Percentiles rank a stretch among this genome's conserved stretches.
These are phyloP conservation scores for Acleris laterana DNA, from an alignment of 2,888 invertebrate species.

Conservation along the genomic window DNA sequence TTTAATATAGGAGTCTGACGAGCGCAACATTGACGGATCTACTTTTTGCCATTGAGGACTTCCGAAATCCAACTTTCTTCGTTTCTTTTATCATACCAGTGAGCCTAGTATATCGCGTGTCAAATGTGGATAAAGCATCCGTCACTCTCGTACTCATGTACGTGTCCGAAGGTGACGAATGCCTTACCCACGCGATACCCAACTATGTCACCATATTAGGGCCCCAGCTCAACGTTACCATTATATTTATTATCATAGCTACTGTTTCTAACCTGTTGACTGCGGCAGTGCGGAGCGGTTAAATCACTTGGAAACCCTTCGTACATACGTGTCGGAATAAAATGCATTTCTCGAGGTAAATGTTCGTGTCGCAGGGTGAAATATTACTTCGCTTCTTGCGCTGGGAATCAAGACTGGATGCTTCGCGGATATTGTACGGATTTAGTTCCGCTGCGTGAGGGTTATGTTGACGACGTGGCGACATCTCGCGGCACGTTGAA, in stretches of 20 bases:
- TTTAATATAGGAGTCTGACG: too few species aligned
- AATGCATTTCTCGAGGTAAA: conserved; percentile 39
- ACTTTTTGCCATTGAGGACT: too few species aligned
- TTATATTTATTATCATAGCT: background rate
- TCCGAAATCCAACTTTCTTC: too few species aligned
- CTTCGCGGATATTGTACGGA: conserved; percentile 11
- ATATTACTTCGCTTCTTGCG: conserved; percentile 32
- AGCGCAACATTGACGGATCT: too few species aligned
- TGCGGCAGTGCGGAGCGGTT: conserved; percentile 30
- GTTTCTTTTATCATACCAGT: too few species aligned
- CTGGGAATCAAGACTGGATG: conserved; percentile 1
- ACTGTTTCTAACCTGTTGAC: conserved; percentile 6
- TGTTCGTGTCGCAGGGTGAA: conserved; percentile 33
- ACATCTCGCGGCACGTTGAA: background rate
- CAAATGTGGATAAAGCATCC: too few species aligned
- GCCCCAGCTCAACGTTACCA: background rate
- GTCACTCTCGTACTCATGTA: too few species aligned
- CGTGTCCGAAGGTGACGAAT: too few species aligned
- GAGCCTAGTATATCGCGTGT: too few species aligned
- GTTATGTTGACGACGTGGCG: background rate
- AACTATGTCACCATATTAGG: too few species aligned
- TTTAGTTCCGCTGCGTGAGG: background rate
- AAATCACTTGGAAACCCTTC: conserved; percentile 38
- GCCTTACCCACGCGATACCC: too few species aligned
- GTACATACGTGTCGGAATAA: conserved; percentile 38